Evolutionary conservation across 2,888 invertebrate genomes (phyloP), one percentile per base, ranked within the genome.

Genomic region (Sisyra terminalis): DNA sequence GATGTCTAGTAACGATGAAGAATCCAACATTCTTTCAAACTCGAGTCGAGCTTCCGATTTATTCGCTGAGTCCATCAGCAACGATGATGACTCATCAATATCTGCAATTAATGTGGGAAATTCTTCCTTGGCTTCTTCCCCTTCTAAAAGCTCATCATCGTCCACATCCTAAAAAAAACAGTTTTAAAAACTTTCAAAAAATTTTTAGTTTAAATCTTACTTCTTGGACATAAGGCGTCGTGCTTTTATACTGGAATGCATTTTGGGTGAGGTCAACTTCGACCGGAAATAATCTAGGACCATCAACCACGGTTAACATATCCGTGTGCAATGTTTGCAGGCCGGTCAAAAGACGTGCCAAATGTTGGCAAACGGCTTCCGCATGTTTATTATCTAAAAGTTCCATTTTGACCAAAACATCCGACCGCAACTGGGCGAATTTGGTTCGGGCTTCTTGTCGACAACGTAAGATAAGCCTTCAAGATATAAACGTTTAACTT

Each of bases 341-440:
- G 1, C 88, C 89, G 42, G 83, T 75, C 10, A 94, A 81, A 44
- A 96, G 76, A 50, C 84, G 74, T 46, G 85, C 78, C 6, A 89
- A 63, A 52, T 89, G 88, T 49, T 75, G 78, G 0, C 92, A 90
- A 3, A 96, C 80, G 52, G 97, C 94, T 58, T 94, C 93, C 0
- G 97, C 92, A 61, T 97, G 97, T 63, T 98, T 99, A 57, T 93
- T 93, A 57, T 99, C 98, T 15, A 99, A 63, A 11, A 99, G 66
- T 61, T 98, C 98, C 62, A 99, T 72, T 65, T 99, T 99, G 0
- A 97, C 92, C 40, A 97, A 67, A 0, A 98, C 98, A 61, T 89
- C 97, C 4, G 82, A 87, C 51, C 80, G 73, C 43, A 89, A 64
- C 38, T 81, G 77, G 0, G 88, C 89, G 59, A 90, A 89, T 48